Percentiles rank a stretch among this genome's conserved stretches.
These are phyloP conservation scores for Pelobates cultripes DNA, from an alignment of 2,797 vertebrate genomes.

Conservation along the genomic window DNA sequence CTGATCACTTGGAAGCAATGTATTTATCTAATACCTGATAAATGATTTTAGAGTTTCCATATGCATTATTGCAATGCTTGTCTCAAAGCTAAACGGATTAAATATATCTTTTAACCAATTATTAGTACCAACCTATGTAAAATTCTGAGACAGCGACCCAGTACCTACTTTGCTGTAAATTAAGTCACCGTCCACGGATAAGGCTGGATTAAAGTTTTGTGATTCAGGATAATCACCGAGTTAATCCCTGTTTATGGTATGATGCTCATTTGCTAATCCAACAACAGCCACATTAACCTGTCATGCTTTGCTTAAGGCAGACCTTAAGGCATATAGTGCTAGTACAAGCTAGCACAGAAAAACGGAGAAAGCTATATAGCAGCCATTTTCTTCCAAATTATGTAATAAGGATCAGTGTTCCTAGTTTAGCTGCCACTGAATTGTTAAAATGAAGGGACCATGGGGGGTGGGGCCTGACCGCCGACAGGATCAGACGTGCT, in stretches of 20 bases:
- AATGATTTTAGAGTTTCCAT: no score
- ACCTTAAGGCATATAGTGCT: background rate
- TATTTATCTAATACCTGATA: no score
- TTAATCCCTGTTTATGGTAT: slow-evolving; percentile 45
- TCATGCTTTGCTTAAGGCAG: background rate
- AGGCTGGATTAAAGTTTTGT: slow-evolving; percentile 38
- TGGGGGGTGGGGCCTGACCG: no score
- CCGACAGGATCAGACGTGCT: no score
- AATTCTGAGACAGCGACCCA: background rate
- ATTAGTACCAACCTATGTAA: slow-evolving; percentile 2
- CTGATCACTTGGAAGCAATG: no score
- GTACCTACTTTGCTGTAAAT: background rate
- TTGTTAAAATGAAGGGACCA: no score
- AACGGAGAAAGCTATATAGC: no score
- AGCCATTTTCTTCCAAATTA: no score
- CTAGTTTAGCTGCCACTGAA: no score
- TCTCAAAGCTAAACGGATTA: no score
- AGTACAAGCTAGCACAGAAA: background rate
- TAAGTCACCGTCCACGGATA: slow-evolving; percentile 14
- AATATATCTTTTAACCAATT: background rate
- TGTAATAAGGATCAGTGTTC: no score
- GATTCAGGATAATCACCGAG: slow-evolving; percentile 13
- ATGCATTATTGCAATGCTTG: no score
- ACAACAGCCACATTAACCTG: slow-evolving; percentile 32
- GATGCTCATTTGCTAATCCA: slow-evolving; percentile 29